Base-by-base conservation (phyloP, 2,888 invertebrate species). In the Uloborus plumipes region DNA sequence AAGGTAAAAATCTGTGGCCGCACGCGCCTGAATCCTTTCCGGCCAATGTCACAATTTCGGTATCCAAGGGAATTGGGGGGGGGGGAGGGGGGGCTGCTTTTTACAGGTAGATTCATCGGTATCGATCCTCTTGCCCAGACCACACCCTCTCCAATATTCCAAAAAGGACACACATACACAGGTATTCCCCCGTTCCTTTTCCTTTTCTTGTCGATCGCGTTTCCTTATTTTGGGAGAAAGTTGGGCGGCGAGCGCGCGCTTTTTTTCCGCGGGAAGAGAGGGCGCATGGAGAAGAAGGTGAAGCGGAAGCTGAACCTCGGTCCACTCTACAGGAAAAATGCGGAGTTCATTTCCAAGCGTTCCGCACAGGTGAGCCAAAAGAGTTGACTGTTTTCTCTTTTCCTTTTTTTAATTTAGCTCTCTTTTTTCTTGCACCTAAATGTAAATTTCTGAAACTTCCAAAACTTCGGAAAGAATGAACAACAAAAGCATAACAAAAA, bases 31-130 rank as follows among this genome's bases (percentile, higher is more conserved):
- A 39, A 39, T 9, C 39, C 39, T 39, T 39, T 39, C 39, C 39
- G 39, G 39, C 39, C 39, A 39, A 39, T 39, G 39, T 39, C 39
- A 39, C 39, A 39, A 39, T 39, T 9, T 11, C 39, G 39, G 39
- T 39, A 39, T 39, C 39, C 39, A 39, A 39, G 39, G 39, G 7
- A 39, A 39, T 39, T 39, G 9, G 7, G 9, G 9, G 39, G 9
- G 39, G 39, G 39, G 39, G 39, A 31, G 39, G 39, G 39, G 39
- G 39, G 6, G 9, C 9, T 39, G 39, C 39, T 67, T 69, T 69
- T 39, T 51, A 50, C 66, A n/a, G 73, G 73, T 69, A 80, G 79
- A 80, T 80, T 61, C 79, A 61, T 80, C 39, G 53, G 22, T 59
- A 80, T 80, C 66, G 79, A 73, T 78, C 78, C 22, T 22, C 49